Evolutionary conservation across 2,113 vertebrate species (phyloP).

Genomic region (Dromaius novaehollandiae): DNA sequence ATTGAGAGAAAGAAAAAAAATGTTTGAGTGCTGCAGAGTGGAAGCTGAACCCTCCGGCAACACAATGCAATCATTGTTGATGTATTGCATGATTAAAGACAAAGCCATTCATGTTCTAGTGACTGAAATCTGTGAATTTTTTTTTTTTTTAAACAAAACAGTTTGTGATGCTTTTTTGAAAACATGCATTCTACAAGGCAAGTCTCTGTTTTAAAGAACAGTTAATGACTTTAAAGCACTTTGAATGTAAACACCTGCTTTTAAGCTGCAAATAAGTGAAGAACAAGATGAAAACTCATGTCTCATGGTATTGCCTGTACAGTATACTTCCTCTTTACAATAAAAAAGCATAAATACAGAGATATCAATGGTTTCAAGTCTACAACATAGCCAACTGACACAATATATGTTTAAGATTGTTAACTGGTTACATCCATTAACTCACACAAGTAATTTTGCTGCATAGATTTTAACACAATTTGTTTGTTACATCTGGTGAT

Average conservation of each 20-base stretch:
- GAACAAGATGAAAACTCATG: neutral
- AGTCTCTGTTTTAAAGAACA: slow-evolving; percentile 1
- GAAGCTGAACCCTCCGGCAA: slow-evolving; percentile 7
- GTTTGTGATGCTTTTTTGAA: neutral
- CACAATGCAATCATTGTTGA: neutral
- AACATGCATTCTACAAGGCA: neutral
- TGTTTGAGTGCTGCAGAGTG: neutral
- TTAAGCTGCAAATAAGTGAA: slow-evolving; percentile 32
- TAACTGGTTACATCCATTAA: neutral
- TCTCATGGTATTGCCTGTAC: neutral
- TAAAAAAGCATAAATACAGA: slow-evolving; percentile 25
- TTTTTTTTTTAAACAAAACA: neutral
- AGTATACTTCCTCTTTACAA: slow-evolving; percentile 3
- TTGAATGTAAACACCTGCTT: neutral
- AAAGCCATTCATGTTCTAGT: neutral
- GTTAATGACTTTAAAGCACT: slow-evolving; percentile 17
- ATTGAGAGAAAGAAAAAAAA: neutral
- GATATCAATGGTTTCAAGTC: neutral
- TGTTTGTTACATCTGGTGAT: neutral
- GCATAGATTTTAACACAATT: neutral
- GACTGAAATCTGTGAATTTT: neutral
- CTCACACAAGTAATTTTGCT: slow-evolving; percentile 29
- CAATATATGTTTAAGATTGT: neutral
- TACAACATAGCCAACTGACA: neutral
- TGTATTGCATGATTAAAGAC: neutral